These are phyloP conservation scores for Helicoverpa assulta DNA, from an alignment of 2,888 invertebrate genomes.

Conservation along the genomic window DNA sequence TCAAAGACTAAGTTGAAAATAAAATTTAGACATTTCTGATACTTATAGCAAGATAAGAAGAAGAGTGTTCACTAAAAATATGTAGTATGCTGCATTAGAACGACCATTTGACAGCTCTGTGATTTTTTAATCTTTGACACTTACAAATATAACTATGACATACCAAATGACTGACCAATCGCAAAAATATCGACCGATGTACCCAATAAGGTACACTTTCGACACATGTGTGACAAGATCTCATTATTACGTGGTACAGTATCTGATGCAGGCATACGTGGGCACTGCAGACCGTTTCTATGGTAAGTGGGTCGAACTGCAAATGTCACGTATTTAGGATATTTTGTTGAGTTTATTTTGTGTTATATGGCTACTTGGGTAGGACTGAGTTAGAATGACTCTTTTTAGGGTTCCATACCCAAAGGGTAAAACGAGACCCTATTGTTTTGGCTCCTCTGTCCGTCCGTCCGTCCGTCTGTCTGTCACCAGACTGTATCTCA, in stretches of 20 bases:
- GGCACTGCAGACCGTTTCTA: slow-evolving; percentile 27
- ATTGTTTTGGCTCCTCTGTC: no score
- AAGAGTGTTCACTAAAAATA: no score
- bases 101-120: neutral
- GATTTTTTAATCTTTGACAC: neutral
- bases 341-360: slow-evolving; percentile 11
- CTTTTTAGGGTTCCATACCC: neutral
- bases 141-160: neutral
- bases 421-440: no score
- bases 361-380: neutral
- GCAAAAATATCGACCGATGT: slow-evolving; percentile 42
- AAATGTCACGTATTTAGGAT: slow-evolving; percentile 46
- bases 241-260: slow-evolving; percentile 73
- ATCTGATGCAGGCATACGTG: slow-evolving; percentile 50
- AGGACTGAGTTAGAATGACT: neutral
- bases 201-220: slow-evolving; percentile 69
- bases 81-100: no score
- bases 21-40: no score
- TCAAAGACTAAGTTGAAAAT: no score
- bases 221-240: slow-evolving; percentile 87
- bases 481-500: no score
- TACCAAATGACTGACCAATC: neutral
- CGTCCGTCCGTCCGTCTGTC: no score
- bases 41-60: no score
- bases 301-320: slow-evolving; percentile 23